Base-by-base conservation (phyloP, 1,140 invertebrate species). In the Megalonaias nervosa region DNA sequence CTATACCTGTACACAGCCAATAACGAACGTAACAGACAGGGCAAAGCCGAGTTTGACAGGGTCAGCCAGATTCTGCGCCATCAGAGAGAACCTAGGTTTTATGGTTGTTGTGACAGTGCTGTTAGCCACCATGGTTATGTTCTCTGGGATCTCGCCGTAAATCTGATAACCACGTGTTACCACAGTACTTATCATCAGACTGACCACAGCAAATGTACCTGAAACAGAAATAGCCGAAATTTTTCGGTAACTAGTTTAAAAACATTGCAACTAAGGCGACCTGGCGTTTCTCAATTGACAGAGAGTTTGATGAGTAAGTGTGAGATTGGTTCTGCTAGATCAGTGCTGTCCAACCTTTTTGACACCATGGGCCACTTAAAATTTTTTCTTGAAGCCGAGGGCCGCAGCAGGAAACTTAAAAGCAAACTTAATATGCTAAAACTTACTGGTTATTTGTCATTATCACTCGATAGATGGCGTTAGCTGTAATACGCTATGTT, bases 171-270 rank as follows among this genome's bases (percentile, higher is more conserved):
- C 84, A 61, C 84, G 81, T 67, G 87, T 85, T 13, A 91, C 90
- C 11, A 89, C 86, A 55, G 85, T 80, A 31, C 91, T 91, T 4
- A 92, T 86, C 91, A 92, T 92, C 67, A 92, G 80, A 78, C 89
- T 88, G 23, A 92, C 83, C 17, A 92, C 90, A 58, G 91, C 91
- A 86, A 92, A 92, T 31, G 91, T 91, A 21, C 91, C 90, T 91
- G 82, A 26, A 81, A 76, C 70, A 38, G 72, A 60, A 19, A 64
- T 60, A 69, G 26, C 17, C 56, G 5, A 55, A 61, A 76, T 0
- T 57, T n/a, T 19, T 19, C 60, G 1, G 19, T 26, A 19, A 14
- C 48, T 64, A 19, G 17, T 56, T 71, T 55, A 14, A 38, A 16
- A 14, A n/a, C 5, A 17, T 31, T 17, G 2, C 2, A 68, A 15